Conservation (phyloP, 2,888 invertebrate species). For the Parasteatoda lunata region DNA sequence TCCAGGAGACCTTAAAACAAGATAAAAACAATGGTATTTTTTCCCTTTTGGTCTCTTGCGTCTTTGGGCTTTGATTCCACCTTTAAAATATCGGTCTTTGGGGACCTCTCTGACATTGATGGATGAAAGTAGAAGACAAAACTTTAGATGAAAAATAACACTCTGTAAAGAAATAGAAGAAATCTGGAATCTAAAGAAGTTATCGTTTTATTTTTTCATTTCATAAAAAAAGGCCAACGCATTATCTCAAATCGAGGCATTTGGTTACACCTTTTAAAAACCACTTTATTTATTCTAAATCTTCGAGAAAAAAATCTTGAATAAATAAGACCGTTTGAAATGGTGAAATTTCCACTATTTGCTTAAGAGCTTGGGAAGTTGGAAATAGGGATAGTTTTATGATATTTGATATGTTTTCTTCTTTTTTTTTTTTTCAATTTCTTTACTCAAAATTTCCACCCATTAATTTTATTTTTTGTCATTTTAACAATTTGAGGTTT, state of each 20-base stretch:
- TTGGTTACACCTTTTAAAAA: constrained; percentile 3
- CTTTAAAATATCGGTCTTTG: constrained; percentile 25
- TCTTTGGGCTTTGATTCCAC: constrained; percentile 28
- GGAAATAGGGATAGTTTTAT: no score
- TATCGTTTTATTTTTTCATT: background rate
- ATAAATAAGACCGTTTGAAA: background rate
- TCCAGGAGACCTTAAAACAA: constrained; percentile 28
- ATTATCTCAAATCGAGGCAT: background rate
- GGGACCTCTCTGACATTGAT: constrained; percentile 34
- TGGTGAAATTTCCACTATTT: no score
- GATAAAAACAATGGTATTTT: constrained; percentile 42
- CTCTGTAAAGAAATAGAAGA: constrained; percentile 23
- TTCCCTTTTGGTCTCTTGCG: constrained; percentile 14
- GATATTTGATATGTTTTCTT: no score
- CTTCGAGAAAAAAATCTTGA: background rate
- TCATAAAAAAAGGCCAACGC: background rate
- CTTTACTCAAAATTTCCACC: no score
- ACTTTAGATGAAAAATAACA: constrained; percentile 39
- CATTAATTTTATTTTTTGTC: no score
- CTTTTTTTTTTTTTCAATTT: no score
- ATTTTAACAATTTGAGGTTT: no score
- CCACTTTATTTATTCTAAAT: background rate
- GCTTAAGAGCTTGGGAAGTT: no score
- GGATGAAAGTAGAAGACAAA: constrained; percentile 31
- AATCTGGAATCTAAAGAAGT: constrained; percentile 1